phyloP scores from a whole-genome alignment of 2,797 vertebrate species.

The Ctenopoma multispine region DNA sequence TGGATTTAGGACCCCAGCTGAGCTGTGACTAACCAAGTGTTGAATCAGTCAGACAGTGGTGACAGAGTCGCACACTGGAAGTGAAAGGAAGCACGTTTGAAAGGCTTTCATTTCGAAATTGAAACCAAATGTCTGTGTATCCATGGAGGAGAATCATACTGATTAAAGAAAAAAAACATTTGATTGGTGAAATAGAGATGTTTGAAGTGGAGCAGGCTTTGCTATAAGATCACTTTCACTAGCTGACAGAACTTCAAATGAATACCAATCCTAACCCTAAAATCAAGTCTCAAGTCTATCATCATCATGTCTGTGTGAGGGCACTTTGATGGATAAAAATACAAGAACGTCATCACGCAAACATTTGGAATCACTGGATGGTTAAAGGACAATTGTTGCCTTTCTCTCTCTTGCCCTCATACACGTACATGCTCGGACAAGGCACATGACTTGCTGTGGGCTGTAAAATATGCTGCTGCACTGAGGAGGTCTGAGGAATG shows the following conservation, averaged over 20 bases:
- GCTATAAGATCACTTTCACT: not conserved
- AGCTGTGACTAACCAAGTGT: conserved; percentile 53
- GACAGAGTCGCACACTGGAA: not conserved
- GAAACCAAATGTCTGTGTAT: conserved; percentile 8
- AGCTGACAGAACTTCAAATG: not conserved
- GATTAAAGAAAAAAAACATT: not conserved
- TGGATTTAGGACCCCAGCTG: conserved; percentile 31
- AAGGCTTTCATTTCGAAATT: conserved; percentile 19
- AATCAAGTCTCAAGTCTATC: too few species aligned
- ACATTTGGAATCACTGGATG: conserved; percentile 16
- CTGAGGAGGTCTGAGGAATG: conserved; percentile 81
- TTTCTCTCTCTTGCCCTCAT: not conserved
- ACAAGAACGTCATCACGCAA: conserved; percentile 10
- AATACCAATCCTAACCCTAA: not conserved
- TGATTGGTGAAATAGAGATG: not conserved
- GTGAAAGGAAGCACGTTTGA: conserved; percentile 13
- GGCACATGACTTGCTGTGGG: conserved; percentile 78
- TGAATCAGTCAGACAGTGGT: conserved; percentile 37
- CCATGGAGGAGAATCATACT: not conserved
- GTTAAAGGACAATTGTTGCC: conserved; percentile 26
- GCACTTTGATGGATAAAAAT: not conserved
- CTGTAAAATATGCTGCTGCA: conserved; percentile 67
- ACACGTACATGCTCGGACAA: conserved; percentile 2
- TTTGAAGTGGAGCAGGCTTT: not conserved
- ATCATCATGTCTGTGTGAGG: not conserved